A percentile compares a stretch with the other conserved stretches of the same genome.
Evolutionary conservation across 2,113 vertebrate genomes (phyloP).

Genomic region (Pungitius pungitius): DNA sequence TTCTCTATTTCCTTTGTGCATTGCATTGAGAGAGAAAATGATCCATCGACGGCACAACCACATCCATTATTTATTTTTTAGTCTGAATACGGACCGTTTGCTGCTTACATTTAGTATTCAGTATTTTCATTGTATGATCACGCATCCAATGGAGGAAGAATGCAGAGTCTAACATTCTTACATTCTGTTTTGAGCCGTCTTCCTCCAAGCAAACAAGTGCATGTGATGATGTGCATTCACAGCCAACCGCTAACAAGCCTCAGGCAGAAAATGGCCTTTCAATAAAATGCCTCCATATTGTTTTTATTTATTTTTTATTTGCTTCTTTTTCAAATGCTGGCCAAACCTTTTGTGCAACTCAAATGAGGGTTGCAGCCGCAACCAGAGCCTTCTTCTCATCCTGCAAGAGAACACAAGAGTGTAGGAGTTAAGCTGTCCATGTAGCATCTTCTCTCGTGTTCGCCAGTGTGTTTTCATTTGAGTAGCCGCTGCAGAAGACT

Average conservation of each 20-base stretch:
- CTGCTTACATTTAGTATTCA: not conserved
- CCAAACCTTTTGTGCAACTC: constrained; percentile 46
- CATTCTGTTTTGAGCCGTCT: not conserved
- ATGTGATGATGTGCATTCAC: constrained; percentile 62
- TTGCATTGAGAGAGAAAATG: not conserved
- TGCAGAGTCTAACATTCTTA: constrained; percentile 27
- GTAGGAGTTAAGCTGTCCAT: constrained; percentile 39
- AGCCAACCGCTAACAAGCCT: constrained; percentile 49
- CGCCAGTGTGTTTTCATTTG: constrained; percentile 40
- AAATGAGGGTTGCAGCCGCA: constrained; percentile 44
- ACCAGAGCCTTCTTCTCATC: constrained; percentile 19
- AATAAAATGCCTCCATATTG: constrained; percentile 35
- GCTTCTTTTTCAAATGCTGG: constrained; percentile 50
- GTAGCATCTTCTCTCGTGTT: constrained; percentile 28
- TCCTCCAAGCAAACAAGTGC: constrained; percentile 52
- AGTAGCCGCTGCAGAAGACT: constrained; percentile 11
- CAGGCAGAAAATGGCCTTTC: constrained; percentile 56
- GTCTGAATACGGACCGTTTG: not conserved
- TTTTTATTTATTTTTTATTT: constrained; percentile 6
- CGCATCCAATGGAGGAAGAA: constrained; percentile 34
- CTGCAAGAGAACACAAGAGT: constrained; percentile 20
- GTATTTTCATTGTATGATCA: constrained; percentile 10
- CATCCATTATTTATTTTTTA: not conserved
- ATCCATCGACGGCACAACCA: not conserved
- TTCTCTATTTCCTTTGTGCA: not conserved